These are phyloP conservation scores for Mantis religiosa DNA, from an alignment of 2,888 invertebrate species.

Conservation along the genomic window DNA sequence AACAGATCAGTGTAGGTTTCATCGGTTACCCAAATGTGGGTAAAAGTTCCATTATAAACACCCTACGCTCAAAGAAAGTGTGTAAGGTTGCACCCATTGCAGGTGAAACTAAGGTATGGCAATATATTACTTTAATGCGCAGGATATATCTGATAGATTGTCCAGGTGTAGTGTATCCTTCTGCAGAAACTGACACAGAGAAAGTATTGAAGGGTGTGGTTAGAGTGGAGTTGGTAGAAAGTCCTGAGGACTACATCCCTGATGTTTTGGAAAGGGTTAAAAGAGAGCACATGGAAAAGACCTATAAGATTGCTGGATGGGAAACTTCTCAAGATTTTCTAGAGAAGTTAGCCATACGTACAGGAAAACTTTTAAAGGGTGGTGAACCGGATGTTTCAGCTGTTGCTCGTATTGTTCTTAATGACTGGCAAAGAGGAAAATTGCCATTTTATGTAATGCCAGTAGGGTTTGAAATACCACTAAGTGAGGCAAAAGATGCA, in stretches of 20 bases:
- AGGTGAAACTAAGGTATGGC: slow-evolving; percentile 98
- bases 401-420: slow-evolving; percentile 90
- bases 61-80: slow-evolving; percentile 91
- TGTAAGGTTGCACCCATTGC: slow-evolving; percentile 98
- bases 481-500: slow-evolving; percentile 39
- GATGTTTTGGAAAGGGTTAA: slow-evolving; percentile 83
- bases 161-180: slow-evolving; percentile 97
- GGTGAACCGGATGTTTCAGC: slow-evolving; percentile 93
- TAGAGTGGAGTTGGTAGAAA: slow-evolving; percentile 87
- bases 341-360: slow-evolving; percentile 79
- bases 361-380: slow-evolving; percentile 88
- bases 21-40: slow-evolving; percentile 99
- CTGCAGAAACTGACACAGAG: slow-evolving; percentile 90
- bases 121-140: slow-evolving; percentile 97
- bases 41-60: slow-evolving; percentile 97
- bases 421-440: slow-evolving; percentile 98
- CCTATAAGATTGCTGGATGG: slow-evolving; percentile 86
- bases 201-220: slow-evolving; percentile 97
- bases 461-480: slow-evolving; percentile 71
- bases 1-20: slow-evolving; percentile 97
- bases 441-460: slow-evolving; percentile 91
- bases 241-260: slow-evolving; percentile 91
- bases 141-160: slow-evolving; percentile 97
- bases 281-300: slow-evolving; percentile 82
- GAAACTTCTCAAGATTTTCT: slow-evolving; percentile 79